Conservation (phyloP, 2,113 vertebrate genomes). For the Indri indri region DNA sequence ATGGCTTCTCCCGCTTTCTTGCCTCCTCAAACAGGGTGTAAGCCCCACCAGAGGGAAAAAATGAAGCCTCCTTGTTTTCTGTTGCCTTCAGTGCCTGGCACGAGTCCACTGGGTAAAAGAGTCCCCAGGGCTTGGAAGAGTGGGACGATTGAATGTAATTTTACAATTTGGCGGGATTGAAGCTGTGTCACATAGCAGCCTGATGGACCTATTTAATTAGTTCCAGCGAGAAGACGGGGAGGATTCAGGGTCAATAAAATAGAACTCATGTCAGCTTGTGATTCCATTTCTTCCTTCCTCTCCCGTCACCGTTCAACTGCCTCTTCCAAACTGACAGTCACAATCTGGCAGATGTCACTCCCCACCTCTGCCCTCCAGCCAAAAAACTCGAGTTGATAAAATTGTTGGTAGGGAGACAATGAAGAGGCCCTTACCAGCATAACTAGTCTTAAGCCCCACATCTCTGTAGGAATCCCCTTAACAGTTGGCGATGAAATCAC, state of each 20-base stretch:
- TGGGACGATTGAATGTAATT: background rate
- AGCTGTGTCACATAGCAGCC: background rate
- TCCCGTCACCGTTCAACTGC: background rate
- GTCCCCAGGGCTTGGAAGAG: background rate
- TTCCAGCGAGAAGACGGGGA: constrained; percentile 13
- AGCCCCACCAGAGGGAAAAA: background rate
- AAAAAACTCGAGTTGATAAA: background rate
- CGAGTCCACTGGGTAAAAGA: background rate
- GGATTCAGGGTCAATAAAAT: background rate
- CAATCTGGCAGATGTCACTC: background rate
- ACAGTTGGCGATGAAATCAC: background rate
- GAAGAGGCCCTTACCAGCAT: background rate
- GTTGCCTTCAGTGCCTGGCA: background rate
- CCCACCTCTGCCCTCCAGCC: background rate
- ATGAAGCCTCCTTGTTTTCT: background rate
- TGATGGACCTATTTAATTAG: constrained; percentile 24
- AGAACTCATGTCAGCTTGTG: background rate
- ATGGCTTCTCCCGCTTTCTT: background rate
- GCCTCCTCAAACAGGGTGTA: background rate
- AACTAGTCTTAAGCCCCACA: background rate
- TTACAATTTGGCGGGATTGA: background rate
- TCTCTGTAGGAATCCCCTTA: background rate
- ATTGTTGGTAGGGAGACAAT: background rate
- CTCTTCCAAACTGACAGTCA: background rate
- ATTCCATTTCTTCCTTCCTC: background rate